A percentile compares a stretch with the other conserved stretches of the same genome.
Conservation (phyloP, 2,888 invertebrate genomes). For the Argyra leucocephala region DNA sequence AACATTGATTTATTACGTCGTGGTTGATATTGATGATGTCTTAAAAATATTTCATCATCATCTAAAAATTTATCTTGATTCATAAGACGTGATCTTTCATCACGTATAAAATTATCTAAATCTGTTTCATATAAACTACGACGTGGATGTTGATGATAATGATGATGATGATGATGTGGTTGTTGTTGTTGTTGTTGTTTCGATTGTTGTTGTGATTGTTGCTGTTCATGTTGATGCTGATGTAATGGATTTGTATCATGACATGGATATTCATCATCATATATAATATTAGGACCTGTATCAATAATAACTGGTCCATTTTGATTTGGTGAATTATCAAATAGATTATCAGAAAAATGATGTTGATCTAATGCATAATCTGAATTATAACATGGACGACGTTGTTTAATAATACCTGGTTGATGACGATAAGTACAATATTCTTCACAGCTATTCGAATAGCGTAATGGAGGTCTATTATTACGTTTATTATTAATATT, state of each 20-base stretch:
- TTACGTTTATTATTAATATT: conserved; percentile 28
- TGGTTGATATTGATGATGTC: conserved; percentile 25
- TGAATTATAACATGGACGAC: conserved; percentile 22
- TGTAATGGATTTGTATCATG: background rate
- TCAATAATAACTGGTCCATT: background rate
- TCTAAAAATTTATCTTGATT: conserved; percentile 42
- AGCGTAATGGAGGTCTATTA: conserved; percentile 25
- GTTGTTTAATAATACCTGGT: conserved; percentile 22
- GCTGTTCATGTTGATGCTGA: background rate
- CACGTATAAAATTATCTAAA: conserved; percentile 39
- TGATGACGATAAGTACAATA: conserved; percentile 39
- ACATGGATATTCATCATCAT: conserved; percentile 4
- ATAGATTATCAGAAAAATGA: conserved; percentile 7
- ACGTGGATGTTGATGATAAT: conserved; percentile 30
- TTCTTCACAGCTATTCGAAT: conserved; percentile 30
- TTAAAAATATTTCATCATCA: conserved; percentile 38
- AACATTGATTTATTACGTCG: conserved; percentile 39
- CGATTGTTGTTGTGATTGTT: conserved; percentile 9
- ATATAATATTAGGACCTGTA: background rate
- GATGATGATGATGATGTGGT: conserved; percentile 11
- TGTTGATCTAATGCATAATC: conserved; percentile 13
- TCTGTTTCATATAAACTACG: conserved; percentile 35
- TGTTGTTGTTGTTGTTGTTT: too few species aligned
- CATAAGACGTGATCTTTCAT: conserved; percentile 38
- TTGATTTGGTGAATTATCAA: background rate